phyloP scores from a whole-genome alignment of 2,113 vertebrate species.

The Xerus inauris region DNA sequence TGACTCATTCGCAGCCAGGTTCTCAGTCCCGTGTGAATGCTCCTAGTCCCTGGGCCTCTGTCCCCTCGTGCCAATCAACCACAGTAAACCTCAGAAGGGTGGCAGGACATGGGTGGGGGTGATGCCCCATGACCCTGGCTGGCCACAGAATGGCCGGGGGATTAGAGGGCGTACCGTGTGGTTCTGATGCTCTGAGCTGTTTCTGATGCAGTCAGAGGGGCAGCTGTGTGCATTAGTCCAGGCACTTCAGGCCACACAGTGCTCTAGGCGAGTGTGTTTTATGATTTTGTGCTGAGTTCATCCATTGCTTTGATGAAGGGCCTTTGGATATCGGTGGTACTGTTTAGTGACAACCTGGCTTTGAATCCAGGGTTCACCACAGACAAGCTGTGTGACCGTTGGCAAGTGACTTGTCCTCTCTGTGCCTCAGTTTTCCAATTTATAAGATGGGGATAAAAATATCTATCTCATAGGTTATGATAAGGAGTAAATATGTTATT shows the following conservation, averaged over 20 bases:
- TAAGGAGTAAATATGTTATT: background rate
- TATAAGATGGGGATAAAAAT: background rate
- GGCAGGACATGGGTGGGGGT: background rate
- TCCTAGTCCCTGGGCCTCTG: background rate
- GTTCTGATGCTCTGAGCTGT: background rate
- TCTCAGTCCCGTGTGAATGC: background rate
- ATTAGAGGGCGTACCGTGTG: fast-evolving
- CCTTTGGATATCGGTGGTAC: background rate
- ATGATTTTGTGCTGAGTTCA: no score
- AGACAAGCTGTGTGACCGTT: background rate
- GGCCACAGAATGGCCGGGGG: background rate
- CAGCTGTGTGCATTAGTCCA: fast-evolving
- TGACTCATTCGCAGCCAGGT: background rate
- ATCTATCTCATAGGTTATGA: no score
- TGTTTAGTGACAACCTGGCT: background rate
- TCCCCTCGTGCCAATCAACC: background rate
- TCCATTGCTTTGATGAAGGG: background rate
- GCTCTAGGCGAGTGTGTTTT: fast-evolving
- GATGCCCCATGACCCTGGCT: background rate
- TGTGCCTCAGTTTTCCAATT: background rate
- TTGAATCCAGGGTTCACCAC: background rate
- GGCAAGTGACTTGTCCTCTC: background rate
- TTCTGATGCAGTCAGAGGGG: background rate
- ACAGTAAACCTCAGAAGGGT: background rate
- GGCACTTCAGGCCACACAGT: background rate